A percentile compares a stretch with the other conserved stretches of the same genome.
phyloP scores from a whole-genome alignment of 2,797 vertebrate genomes.

The Manis javanica region DNA sequence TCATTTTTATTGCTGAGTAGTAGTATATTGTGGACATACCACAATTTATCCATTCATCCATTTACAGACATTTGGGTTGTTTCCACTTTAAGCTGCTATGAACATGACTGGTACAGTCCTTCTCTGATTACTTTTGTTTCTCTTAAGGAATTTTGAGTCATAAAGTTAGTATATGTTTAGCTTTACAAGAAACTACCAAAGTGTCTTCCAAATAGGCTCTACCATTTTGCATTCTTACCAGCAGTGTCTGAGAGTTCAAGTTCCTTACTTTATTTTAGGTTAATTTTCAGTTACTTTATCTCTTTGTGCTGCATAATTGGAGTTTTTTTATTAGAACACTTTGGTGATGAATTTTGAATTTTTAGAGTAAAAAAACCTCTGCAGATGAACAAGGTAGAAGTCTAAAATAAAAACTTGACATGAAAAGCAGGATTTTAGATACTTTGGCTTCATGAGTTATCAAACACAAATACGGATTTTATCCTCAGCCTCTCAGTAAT shows the following conservation, averaged over 20 bases:
- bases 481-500: not conserved
- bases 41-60: not conserved
- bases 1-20: not conserved
- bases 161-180: not conserved
- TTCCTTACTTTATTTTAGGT: not conserved
- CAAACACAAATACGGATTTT: not conserved
- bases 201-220: not conserved
- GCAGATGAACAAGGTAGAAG: not conserved
- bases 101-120: not conserved
- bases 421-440: not conserved
- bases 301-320: not conserved
- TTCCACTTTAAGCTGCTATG: not conserved
- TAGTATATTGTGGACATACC: not conserved
- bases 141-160: not conserved
- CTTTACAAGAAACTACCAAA: not conserved
- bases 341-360: not conserved
- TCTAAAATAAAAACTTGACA: conserved; percentile 39
- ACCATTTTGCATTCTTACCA: not conserved
- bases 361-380: not conserved
- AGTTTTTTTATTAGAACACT: not conserved
- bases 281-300: not conserved
- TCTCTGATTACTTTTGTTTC: not conserved
- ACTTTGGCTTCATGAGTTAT: not conserved
- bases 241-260: not conserved
- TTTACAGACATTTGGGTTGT: not conserved